phyloP scores from a whole-genome alignment of 1,140 invertebrate species.

The Zaprionus kolodkinae region DNA sequence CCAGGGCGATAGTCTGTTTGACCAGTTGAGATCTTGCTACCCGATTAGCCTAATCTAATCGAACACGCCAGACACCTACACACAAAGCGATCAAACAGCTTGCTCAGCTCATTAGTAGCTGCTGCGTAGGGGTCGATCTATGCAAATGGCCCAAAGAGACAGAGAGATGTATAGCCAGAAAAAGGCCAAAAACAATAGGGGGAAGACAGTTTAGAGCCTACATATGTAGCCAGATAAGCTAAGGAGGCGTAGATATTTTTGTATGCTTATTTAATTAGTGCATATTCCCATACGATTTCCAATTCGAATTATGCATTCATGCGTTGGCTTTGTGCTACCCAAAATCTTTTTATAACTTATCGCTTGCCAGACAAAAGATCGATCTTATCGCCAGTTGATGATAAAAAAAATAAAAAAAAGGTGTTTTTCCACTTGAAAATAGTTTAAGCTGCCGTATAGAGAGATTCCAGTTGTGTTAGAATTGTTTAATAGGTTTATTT shows the following conservation, averaged over 20 bases:
- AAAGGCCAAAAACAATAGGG: conserved; percentile 15
- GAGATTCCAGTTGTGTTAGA: neutral
- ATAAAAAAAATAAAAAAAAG: neutral
- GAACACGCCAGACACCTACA: conserved; percentile 76
- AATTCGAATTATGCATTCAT: conserved; percentile 65
- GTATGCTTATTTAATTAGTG: conserved; percentile 81
- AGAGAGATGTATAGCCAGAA: neutral
- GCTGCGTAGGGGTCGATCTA: conserved; percentile 66
- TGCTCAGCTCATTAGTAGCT: conserved; percentile 66
- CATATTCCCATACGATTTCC: conserved; percentile 49
- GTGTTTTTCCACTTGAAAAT: conserved; percentile 4
- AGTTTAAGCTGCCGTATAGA: neutral
- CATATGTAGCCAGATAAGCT: conserved; percentile 73
- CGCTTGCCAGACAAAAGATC: neutral
- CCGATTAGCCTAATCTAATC: conserved; percentile 82
- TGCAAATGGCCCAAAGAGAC: conserved; percentile 51
- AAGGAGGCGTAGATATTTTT: conserved; percentile 77
- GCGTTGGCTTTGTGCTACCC: neutral
- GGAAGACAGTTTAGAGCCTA: conserved; percentile 54
- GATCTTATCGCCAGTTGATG: conserved; percentile 24
- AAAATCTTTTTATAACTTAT: conserved; percentile 6
- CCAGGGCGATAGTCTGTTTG: neutral
- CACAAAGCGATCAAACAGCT: conserved; percentile 19
- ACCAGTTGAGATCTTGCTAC: conserved; percentile 49
- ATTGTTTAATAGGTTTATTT: conserved; percentile 5